Evolutionary conservation across 2,113 vertebrate species (phyloP), one percentile per base, ranked within the genome.

Genomic region (Phrynocephalus versicolor): DNA sequence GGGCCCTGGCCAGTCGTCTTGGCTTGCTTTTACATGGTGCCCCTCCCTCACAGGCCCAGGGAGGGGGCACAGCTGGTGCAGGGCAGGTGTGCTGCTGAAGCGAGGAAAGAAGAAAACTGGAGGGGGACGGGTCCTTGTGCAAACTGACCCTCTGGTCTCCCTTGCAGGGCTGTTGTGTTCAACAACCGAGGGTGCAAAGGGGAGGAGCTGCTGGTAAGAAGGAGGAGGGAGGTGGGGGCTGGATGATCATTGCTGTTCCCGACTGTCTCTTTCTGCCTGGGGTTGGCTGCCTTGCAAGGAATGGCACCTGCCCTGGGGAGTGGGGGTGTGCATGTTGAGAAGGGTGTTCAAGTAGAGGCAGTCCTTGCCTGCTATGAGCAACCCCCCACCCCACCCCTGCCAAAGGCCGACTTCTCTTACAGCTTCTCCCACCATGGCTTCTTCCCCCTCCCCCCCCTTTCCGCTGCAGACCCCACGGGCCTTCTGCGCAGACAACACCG

Each of bases 161-260:
- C 35, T 55, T 41, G 30, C 64, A 98, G 98, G 92, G 96, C 96
- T 79, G 97, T 97, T 6, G 96, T 97, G 6, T 97, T 98, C 91
- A 97, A 97, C 88, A 97, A 97, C 93, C 90, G 97, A 75, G 97
- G 97, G 10, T 96, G 95, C 58, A 94, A 85, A 72, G 96, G 96
- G 57, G 97, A 98, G 67, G 96, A 97, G 76, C 79, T 98, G 83
- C 90, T 97, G 94, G 97, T 97, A 86, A 96, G 96, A 91, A 19
- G 7, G 5, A 1, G 5, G 7, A n/a, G n/a, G n/a, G n/a, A n/a
- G n/a, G n/a, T n/a, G n/a, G n/a, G n/a, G n/a, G n/a, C n/a, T n/a
- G n/a, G n/a, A n/a, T n/a, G n/a, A n/a, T n/a, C n/a, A n/a, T n/a
- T n/a, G n/a, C n/a, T n/a, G n/a, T n/a, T n/a, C n/a, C n/a, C n/a